Evolutionary conservation across 92 coral and sea anemone genomes (phyloP), one percentile per base, ranked within the genome.

Genomic region (Epizoanthus fatuus): DNA sequence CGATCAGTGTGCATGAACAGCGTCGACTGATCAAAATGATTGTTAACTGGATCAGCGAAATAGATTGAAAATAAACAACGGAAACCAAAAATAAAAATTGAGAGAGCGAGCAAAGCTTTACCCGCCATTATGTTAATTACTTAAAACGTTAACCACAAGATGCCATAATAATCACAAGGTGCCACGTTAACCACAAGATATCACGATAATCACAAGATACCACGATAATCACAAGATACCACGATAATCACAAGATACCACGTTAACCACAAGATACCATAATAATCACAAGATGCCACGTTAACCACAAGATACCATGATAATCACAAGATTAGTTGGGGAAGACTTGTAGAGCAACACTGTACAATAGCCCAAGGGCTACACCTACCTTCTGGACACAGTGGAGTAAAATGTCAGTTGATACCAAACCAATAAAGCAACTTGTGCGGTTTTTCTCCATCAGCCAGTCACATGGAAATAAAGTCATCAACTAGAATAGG

Each of bases 391-490:
- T 42, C 20, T 77, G 62, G 10, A 62, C 15, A 19, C 8, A 29
- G 38, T 74, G 52, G 53, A 83, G 22, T 64, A 81, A 15, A n/a
- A 89, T 51, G 67, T 93, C 91, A 62, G 93, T 90, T 8, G 94
- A 57, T 54, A 93, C 32, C 74, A 93, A 67, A 32, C 93, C 98
- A 73, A 93, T 84, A 40, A 94, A 73, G 72, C 91, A 93, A 37
- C 92, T 83, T 42, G 77, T 59, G 60, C 81, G 96, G 70, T 88
- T 90, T 4, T 60, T 74, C 74, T 94, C 93, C 16, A 86, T 85
- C 55, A 94, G 56, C 96, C 98, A 94, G 63, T 94, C 96, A 54
- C 90, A 95, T 5, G 98, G 96, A 11, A 94, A 89, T 51, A 47
- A 25, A 25, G 89, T 60, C 63, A 93, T 60, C 54, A 77, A 44